A percentile compares a stretch with the other conserved stretches of the same genome.
phyloP scores from a whole-genome alignment of 2,888 invertebrate species.

The Hypomecis punctinalis region DNA sequence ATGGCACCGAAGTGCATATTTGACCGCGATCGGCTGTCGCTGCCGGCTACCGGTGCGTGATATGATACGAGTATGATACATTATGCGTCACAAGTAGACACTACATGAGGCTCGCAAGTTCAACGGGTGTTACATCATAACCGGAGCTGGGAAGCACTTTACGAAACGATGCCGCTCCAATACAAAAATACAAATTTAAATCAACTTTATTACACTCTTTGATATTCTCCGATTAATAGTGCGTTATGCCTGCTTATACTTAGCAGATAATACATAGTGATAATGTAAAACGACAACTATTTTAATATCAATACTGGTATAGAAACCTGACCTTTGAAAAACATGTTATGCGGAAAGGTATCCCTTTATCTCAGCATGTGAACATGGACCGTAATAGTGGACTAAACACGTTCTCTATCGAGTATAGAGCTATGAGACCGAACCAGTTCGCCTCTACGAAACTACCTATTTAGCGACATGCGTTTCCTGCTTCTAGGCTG shows the following conservation, averaged over 20 bases:
- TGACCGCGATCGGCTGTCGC: slow-evolving; percentile 54
- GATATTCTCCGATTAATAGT: too few species aligned
- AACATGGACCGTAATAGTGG: slow-evolving; percentile 17
- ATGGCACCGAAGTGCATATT: slow-evolving; percentile 50
- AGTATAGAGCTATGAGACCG: slow-evolving; percentile 48
- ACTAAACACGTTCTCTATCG: slow-evolving; percentile 37
- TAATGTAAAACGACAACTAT: slow-evolving; percentile 1
- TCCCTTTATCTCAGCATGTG: slow-evolving; percentile 37
- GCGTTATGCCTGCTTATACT: too few species aligned
- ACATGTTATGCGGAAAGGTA: slow-evolving; percentile 45
- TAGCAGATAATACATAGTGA: too few species aligned
- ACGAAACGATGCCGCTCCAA: slow-evolving; percentile 15
- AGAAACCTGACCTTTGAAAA: slow-evolving; percentile 40
- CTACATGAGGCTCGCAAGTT: slow-evolving; percentile 55
- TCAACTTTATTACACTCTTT: neutral
- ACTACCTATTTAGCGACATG: slow-evolving; percentile 49
- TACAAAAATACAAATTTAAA: neutral
- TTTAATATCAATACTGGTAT: slow-evolving; percentile 20
- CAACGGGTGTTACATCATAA: slow-evolving; percentile 43
- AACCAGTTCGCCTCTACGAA: slow-evolving; percentile 56
- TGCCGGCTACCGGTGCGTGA: slow-evolving; percentile 44
- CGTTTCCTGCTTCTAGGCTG: slow-evolving; percentile 54
- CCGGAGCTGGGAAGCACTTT: slow-evolving; percentile 32
- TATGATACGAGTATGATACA: slow-evolving; percentile 49
- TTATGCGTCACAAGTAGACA: slow-evolving; percentile 45